These are phyloP conservation scores for Osmoderma eremita DNA, from an alignment of 2,888 invertebrate species.

Conservation along the genomic window DNA sequence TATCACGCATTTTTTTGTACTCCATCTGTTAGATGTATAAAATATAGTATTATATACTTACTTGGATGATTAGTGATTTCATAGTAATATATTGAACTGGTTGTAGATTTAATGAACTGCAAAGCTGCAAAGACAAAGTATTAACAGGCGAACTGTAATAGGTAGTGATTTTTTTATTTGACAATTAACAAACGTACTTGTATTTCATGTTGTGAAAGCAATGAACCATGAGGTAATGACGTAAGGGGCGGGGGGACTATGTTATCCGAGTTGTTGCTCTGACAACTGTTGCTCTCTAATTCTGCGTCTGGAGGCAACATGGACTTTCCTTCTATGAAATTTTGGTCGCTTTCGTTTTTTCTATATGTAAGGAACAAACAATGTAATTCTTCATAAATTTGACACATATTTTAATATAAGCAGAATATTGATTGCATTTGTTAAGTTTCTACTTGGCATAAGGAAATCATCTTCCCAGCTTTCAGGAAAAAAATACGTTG, in stretches of 20 bases:
- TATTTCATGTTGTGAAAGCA: conserved; percentile 75
- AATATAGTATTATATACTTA: conserved; percentile 46
- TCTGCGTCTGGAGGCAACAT: conserved; percentile 76
- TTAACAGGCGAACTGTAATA: conserved; percentile 46
- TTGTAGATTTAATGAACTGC: conserved; percentile 79
- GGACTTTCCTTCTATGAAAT: conserved; percentile 89
- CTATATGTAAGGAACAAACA: conserved; percentile 59
- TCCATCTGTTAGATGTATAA: too few relatives aligned
- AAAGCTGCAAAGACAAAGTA: conserved; percentile 68
- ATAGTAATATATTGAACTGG: conserved; percentile 90
- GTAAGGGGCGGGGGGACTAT: conserved; percentile 44
- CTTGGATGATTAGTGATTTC: conserved; percentile 85
- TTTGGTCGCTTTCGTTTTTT: conserved; percentile 81
- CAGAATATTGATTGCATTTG: too few relatives aligned
- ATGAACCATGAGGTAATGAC: conserved; percentile 53
- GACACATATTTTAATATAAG: too few relatives aligned
- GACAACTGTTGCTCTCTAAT: conserved; percentile 68
- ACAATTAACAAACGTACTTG: conserved; percentile 64
- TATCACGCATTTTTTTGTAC: too few relatives aligned
- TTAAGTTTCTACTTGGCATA: too few relatives aligned
- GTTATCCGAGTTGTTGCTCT: conserved; percentile 59
- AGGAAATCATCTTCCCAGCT: too few relatives aligned
- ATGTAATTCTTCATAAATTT: too few relatives aligned
- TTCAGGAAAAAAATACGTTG: too few relatives aligned
- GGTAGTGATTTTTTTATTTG: conserved; percentile 14